Evolutionary conservation across 2,113 vertebrate genomes (phyloP).

Genomic region (Mesitornis unicolor): DNA sequence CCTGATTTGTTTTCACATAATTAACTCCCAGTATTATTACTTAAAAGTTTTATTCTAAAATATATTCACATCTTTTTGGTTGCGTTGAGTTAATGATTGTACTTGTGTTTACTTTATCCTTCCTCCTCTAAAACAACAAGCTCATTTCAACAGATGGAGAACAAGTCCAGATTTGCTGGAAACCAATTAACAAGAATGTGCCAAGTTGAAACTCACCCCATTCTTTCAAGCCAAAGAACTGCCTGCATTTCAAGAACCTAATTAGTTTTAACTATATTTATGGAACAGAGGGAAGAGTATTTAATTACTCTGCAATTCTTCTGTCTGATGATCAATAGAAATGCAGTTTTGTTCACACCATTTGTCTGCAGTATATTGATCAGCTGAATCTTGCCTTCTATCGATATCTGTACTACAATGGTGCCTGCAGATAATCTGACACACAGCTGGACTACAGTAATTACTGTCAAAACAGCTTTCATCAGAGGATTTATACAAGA

Average conservation of each 20-base stretch:
- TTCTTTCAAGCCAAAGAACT: conserved; percentile 41
- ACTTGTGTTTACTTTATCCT: conserved; percentile 29
- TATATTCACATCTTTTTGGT: not conserved
- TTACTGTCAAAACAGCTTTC: not conserved
- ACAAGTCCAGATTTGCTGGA: conserved; percentile 48
- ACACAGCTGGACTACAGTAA: not conserved
- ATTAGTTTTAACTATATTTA: conserved; percentile 35
- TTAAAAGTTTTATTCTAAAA: not conserved
- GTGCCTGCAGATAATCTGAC: not conserved
- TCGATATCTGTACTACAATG: not conserved
- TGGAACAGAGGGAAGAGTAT: conserved; percentile 21
- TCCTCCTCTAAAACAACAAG: conserved; percentile 25
- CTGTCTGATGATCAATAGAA: conserved; percentile 16
- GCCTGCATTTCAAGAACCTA: conserved; percentile 40
- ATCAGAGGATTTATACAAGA: not conserved
- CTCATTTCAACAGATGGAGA: conserved; percentile 52
- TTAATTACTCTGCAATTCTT: conserved; percentile 16
- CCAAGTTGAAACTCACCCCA: conserved; percentile 32
- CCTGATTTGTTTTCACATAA: not conserved
- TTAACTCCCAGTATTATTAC: not conserved
- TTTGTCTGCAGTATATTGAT: not conserved
- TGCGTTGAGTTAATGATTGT: conserved; percentile 30
- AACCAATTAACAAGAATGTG: conserved; percentile 24
- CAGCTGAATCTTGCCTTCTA: not conserved
- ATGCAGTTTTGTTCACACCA: not conserved